Conservation (phyloP, 92 coral and sea anemone species). For the Zoanthus sociatus region DNA sequence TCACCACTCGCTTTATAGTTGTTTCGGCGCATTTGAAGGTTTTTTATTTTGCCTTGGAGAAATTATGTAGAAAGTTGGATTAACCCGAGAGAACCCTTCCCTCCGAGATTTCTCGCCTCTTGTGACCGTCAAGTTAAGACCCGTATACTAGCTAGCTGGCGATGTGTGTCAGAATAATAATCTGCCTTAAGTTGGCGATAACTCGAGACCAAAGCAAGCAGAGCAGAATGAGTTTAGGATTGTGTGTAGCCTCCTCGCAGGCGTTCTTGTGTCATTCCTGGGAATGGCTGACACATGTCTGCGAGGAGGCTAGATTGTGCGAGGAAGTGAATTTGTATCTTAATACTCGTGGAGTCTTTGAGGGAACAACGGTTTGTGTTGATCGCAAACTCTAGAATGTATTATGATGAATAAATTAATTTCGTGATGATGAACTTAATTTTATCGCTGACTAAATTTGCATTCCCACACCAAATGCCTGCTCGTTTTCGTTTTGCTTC, state of each 20-base stretch:
- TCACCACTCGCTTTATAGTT: no score
- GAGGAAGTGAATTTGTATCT: conserved; percentile 1
- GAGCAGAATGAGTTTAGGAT: conserved; percentile 7
- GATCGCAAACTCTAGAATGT: conserved; percentile 33
- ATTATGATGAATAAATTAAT: background rate
- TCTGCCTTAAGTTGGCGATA: background rate
- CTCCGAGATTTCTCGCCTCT: no score
- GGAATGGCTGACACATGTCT: no score
- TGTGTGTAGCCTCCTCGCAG: background rate
- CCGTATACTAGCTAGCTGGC: background rate
- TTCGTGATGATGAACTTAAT: background rate
- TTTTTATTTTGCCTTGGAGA: no score
- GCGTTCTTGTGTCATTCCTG: no score
- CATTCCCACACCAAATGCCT: background rate
- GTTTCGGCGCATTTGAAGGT: no score
- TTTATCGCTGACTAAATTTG: background rate
- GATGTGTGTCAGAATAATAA: background rate
- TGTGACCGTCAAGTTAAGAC: no score
- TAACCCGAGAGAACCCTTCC: no score
- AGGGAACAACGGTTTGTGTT: conserved; percentile 39
- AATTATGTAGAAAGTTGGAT: no score
- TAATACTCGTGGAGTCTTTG: conserved; percentile 4
- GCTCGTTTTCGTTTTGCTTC: conserved; percentile 14
- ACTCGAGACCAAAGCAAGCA: background rate
- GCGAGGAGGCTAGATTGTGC: no score